phyloP scores from a whole-genome alignment of 2,113 vertebrate genomes.

The Anoura caudifer region DNA sequence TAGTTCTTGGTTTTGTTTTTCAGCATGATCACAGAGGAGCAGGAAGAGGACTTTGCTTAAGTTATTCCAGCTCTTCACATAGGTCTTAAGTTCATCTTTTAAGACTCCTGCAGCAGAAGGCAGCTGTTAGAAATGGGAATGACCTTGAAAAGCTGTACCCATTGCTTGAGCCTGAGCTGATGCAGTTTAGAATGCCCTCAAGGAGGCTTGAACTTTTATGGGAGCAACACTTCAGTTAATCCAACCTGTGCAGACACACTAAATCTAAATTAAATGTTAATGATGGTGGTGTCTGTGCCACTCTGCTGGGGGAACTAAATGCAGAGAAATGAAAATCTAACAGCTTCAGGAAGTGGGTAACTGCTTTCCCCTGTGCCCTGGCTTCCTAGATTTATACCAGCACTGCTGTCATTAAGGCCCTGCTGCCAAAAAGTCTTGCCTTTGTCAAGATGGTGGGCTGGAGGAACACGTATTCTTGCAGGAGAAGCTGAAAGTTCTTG shows the following conservation, averaged over 20 bases:
- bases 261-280: slow-evolving; percentile 53
- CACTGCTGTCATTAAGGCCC: not conserved
- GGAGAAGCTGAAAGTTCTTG: not conserved
- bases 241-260: not conserved
- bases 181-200: not conserved
- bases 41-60: not conserved
- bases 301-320: slow-evolving; percentile 27
- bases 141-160: not conserved
- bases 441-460: not conserved
- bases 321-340: not conserved
- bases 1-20: not conserved
- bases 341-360: slow-evolving; percentile 49
- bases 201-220: not conserved
- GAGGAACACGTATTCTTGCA: not conserved
- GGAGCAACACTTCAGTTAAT: not conserved
- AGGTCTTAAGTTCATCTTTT: not conserved
- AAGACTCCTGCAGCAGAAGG: not conserved
- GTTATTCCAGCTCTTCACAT: not conserved
- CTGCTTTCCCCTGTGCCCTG: not conserved
- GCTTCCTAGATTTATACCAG: not conserved
- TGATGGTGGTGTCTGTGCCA: not conserved
- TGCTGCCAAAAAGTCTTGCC: not conserved
- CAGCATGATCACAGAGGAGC: not conserved
- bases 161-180: not conserved
- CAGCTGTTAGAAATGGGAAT: not conserved